Base-by-base conservation (phyloP, 2,888 invertebrate species). In the Andrena flavipes region DNA sequence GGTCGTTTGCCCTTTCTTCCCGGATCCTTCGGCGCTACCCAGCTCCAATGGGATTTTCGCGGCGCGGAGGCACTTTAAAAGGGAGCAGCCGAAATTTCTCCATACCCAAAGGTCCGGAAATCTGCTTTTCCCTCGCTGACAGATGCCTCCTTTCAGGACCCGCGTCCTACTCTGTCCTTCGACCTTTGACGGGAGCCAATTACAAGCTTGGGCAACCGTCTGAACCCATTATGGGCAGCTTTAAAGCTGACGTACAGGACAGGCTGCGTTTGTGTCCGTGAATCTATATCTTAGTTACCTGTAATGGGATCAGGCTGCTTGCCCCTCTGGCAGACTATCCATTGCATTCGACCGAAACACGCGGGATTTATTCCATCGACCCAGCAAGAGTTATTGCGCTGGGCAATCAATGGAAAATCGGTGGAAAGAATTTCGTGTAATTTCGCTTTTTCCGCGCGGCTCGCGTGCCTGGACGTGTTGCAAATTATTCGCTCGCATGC, bases 151-250 rank as follows among this genome's bases (percentile, higher is more conserved):
- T 78, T 77, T 60, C 67, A 35, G 35, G 49, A 23, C 2, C 16
- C 51, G 30, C n/a, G 51, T 64, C 63, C 48, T 26, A 30, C 56
- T 26, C 51, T 26, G 56, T 4, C 60, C 76, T 85, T 85, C 80
- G 84, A 85, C 80, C 84, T 78, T 82, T 76, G 65, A 73, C 42
- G 73, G 65, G 75, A 84, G 76, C 79, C 74, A 76, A 87, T 87
- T 87, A 77, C 76, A 35, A 60, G 59, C 60, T 76, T 60, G 29
- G 7, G 76, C 77, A 73, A 64, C 88, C 80, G 85, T 82, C 88
- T 80, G 77, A 74, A 65, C 48, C 84, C 76, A 82, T 84, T 88
- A 86, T 82, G 63, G 83, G 56, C 68, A 77, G 77, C 59, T 84
- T 82, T 75, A 54, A 68, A 64, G 74, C 77, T 49, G 48, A 68